phyloP scores from a whole-genome alignment of 2,113 vertebrate genomes.

The Atlantisia rogersi region DNA sequence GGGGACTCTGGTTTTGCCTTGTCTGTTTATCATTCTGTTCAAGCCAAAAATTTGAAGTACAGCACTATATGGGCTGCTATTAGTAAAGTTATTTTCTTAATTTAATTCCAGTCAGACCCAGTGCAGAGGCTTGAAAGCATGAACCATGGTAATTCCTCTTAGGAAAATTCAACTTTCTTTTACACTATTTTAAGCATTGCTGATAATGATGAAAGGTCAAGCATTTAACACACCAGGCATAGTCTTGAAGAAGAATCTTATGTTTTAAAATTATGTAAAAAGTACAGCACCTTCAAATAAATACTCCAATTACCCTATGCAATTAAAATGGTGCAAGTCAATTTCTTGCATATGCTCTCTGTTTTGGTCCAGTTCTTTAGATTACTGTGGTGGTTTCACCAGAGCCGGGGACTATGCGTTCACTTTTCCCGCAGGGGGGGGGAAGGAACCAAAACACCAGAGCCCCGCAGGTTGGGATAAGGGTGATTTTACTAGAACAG shows the following conservation, averaged over 20 bases:
- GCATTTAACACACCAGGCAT: not conserved
- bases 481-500: no score
- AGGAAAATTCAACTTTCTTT: not conserved
- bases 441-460: no score
- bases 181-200: not conserved
- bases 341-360: not conserved
- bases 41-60: not conserved
- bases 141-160: not conserved
- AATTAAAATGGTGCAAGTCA: not conserved
- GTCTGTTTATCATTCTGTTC: not conserved
- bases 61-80: not conserved
- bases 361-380: not conserved
- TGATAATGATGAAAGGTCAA: not conserved
- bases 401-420: no score
- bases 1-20: no score
- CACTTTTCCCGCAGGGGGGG: no score
- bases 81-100: not conserved
- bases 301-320: not conserved
- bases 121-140: not conserved
- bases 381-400: not conserved
- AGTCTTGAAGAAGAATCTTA: not conserved
- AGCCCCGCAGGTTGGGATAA: no score
- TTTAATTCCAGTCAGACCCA: not conserved
- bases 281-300: fast-evolving
- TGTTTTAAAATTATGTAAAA: not conserved